Conservation (phyloP, 1,140 invertebrate species). For the Gonatopus flavifemur region DNA sequence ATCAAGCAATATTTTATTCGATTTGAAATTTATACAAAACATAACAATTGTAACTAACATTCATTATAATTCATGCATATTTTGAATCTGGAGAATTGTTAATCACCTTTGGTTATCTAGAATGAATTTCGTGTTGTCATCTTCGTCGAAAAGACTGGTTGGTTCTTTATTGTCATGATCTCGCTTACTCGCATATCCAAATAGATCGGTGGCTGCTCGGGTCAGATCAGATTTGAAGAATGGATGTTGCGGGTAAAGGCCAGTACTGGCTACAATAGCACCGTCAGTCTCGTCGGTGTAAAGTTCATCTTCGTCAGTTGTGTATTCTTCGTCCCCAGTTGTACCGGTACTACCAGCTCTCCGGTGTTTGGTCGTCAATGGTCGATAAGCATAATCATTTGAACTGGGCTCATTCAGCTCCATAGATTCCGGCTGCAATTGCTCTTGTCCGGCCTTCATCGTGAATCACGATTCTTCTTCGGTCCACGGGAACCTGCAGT, state of each 20-base stretch:
- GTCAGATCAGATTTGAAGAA: constrained; percentile 49
- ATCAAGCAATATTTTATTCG: too few relatives aligned
- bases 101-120: too few relatives aligned
- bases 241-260: constrained; percentile 41
- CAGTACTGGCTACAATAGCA: constrained; percentile 23
- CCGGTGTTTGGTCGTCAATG: constrained; percentile 54
- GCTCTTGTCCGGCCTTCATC: constrained; percentile 46
- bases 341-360: constrained; percentile 60
- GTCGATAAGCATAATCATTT: constrained; percentile 51
- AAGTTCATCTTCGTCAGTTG: constrained; percentile 60
- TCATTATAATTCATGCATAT: too few relatives aligned
- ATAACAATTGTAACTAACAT: too few relatives aligned
- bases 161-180: constrained; percentile 42
- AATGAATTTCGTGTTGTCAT: too few relatives aligned
- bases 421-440: constrained; percentile 48
- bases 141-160: constrained; percentile 51
- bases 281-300: constrained; percentile 57
- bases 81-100: too few relatives aligned
- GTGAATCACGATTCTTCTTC: too few relatives aligned
- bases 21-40: too few relatives aligned
- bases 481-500: too few relatives aligned
- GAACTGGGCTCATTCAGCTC: constrained; percentile 42
- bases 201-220: constrained; percentile 49
- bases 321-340: constrained; percentile 62
- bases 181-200: constrained; percentile 38